Percentiles rank a stretch among this genome's conserved stretches.
These are phyloP conservation scores for Anolis carolinensis DNA, from an alignment of 2,113 vertebrate genomes.

Conservation along the genomic window DNA sequence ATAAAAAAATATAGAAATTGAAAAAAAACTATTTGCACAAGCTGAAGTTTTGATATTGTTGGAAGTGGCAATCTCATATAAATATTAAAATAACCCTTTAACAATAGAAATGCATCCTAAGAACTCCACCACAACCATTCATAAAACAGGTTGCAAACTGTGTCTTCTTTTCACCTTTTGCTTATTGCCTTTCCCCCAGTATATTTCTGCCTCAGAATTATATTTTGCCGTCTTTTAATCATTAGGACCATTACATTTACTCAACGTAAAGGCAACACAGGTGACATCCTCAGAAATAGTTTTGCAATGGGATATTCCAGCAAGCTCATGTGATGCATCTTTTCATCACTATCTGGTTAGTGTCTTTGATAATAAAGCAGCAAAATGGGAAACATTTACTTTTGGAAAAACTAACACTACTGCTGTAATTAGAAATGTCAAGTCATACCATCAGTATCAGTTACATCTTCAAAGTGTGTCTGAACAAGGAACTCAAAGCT, in stretches of 20 bases:
- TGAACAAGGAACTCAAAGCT: conserved; percentile 76
- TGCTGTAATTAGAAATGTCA: conserved; percentile 70
- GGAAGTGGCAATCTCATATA: neutral
- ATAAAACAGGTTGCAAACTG: too few relatives aligned
- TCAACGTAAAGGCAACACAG: conserved; percentile 66
- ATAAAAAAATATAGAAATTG: neutral
- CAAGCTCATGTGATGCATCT: conserved; percentile 36
- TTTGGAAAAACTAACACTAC: conserved; percentile 70
- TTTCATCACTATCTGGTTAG: conserved; percentile 78
- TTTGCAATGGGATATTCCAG: conserved; percentile 76
- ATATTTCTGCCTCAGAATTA: neutral
- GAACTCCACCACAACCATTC: too few relatives aligned
- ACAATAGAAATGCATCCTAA: too few relatives aligned
- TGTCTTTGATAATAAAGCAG: conserved; percentile 71
- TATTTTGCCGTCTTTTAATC: conserved; percentile 34
- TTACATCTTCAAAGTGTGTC: conserved; percentile 79
- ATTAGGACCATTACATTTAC: conserved; percentile 77
- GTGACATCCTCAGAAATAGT: conserved; percentile 77
- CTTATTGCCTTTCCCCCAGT: too few relatives aligned
- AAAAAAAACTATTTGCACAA: neutral
- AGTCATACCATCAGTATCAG: conserved; percentile 79
- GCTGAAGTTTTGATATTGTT: neutral
- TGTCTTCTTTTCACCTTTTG: too few relatives aligned
- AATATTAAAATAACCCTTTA: too few relatives aligned
- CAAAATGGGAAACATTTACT: conserved; percentile 56